phyloP scores from a whole-genome alignment of 2,797 vertebrate species.

The Hafferia zeledoni region DNA sequence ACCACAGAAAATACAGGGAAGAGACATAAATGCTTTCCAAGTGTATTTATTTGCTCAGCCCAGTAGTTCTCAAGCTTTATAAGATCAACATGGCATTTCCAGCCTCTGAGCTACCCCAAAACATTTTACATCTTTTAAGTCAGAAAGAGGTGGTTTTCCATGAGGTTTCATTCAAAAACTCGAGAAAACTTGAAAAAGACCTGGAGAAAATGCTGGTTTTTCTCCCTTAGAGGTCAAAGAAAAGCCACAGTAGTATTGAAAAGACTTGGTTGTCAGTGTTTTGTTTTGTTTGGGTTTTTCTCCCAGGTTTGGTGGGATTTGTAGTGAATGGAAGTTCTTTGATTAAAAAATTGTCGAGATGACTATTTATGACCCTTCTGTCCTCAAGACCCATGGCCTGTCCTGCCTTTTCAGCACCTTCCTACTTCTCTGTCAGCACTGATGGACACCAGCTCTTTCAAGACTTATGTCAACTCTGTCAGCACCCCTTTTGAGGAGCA shows the following conservation, averaged over 20 bases:
- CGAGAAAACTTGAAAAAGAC: background rate
- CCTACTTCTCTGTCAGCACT: background rate
- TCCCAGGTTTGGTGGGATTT: background rate
- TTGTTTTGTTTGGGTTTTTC: background rate
- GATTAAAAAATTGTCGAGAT: background rate
- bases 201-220: background rate
- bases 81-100: background rate
- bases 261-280: background rate
- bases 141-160: background rate
- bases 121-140: background rate
- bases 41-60: background rate
- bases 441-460: background rate
- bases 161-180: background rate
- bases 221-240: background rate
- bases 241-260: background rate
- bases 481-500: background rate
- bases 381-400: background rate
- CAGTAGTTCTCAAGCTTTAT: background rate
- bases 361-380: background rate
- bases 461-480: background rate
- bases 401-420: background rate
- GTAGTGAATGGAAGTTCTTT: background rate
- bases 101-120: background rate
- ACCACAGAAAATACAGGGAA: fast-evolving
- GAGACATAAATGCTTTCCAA: background rate